phyloP scores from a whole-genome alignment of 2,113 vertebrate species.

The Xenotilapia flavipinnis region DNA sequence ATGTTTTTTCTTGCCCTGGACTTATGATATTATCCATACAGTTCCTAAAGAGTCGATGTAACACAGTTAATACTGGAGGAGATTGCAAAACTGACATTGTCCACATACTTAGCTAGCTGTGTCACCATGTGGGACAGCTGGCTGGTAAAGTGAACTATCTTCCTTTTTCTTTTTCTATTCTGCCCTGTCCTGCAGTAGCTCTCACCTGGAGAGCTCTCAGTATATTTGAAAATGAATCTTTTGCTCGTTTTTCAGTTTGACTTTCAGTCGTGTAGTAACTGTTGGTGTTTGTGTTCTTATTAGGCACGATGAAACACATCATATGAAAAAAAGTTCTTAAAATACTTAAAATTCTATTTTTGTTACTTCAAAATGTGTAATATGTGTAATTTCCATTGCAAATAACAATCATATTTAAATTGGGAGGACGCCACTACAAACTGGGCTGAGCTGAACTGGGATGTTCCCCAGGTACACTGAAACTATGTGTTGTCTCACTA shows the following conservation, averaged over 20 bases:
- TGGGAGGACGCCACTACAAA: neutral
- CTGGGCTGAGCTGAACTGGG: neutral
- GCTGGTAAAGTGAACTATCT: accelerated
- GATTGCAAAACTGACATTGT: accelerated
- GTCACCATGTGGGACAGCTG: neutral
- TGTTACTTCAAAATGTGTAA: neutral
- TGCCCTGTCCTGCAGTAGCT: neutral
- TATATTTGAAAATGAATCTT: neutral
- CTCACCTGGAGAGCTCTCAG: neutral
- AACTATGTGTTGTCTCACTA: accelerated
- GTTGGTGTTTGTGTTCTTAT: neutral
- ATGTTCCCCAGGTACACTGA: neutral
- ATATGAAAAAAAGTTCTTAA: accelerated
- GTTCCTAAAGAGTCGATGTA: neutral
- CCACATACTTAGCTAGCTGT: accelerated
- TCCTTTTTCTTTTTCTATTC: neutral
- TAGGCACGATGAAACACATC: neutral
- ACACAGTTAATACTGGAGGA: neutral
- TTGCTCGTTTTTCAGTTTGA: neutral
- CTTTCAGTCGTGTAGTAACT: neutral
- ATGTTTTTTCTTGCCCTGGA: neutral
- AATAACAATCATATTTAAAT: neutral
- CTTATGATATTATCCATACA: neutral
- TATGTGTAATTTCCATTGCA: neutral
- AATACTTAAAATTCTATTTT: neutral